Base-by-base conservation (phyloP, 2,888 invertebrate genomes). In the Melitaea athalia region DNA sequence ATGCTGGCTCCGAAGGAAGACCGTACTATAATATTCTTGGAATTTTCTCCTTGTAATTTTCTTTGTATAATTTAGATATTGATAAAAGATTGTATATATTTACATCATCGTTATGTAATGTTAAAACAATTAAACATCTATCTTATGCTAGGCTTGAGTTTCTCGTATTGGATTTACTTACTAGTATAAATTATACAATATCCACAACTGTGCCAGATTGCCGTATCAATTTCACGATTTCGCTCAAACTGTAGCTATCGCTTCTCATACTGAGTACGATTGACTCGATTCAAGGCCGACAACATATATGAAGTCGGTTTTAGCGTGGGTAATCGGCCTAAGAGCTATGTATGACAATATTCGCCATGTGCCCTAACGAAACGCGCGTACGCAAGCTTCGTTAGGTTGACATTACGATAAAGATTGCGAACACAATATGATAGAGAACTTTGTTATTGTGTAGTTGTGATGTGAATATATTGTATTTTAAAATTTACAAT, bases 301-400 rank as follows among this genome's bases (percentile, higher is more conserved):
- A 81, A 86, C 86, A 84, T 87, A 84, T 87, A 76, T 76, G 76
- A 15, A 57, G 57, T 74, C 76, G 80, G 75, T 77, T 79, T 78
- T 75, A 69, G 74, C 74, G 75, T 73, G 72, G 73, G 69, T 73
- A 74, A 76, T 74, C 74, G 74, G 68, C 73, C 75, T 76, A 71
- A 74, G 75, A 68, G 69, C 71, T 71, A 79, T 85, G 85, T 71
- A 79, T 85, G 85, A 85, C 89, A 89, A 88, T 88, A 88, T 89
- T 89, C 85, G 89, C 89, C 82, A 88, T 85, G 86, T 84, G 72
- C 63, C 67, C 72, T 67, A 64, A 63, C 70, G 67, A 71, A 59
- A 59, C 76, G 71, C 74, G 72, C 77, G 77, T 74, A 73, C 74
- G 72, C 70, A 74, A 64, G 69, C 60, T 70, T 68, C 61, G 68